phyloP scores from a whole-genome alignment of 2,113 vertebrate species.

The Varanus salvator region DNA sequence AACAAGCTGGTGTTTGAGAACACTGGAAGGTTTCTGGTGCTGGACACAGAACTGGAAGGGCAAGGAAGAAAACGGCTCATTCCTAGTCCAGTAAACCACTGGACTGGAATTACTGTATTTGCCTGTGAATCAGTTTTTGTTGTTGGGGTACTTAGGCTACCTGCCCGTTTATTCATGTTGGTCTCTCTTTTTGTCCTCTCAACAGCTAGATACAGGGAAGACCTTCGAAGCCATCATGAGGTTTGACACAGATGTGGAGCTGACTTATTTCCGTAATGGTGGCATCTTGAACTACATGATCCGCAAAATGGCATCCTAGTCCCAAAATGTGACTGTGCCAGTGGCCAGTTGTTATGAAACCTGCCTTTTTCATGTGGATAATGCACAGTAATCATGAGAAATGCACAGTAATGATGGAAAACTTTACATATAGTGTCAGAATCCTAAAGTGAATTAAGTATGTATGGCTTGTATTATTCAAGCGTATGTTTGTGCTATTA shows the following conservation, averaged over 20 bases:
- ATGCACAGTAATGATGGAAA: background rate
- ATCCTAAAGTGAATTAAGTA: slow-evolving; percentile 36
- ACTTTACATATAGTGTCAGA: slow-evolving; percentile 10
- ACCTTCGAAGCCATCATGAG: slow-evolving; percentile 89
- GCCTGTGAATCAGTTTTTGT: too few relatives aligned
- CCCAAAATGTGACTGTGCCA: slow-evolving; percentile 13
- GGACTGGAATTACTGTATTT: background rate
- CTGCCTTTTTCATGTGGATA: slow-evolving; percentile 2
- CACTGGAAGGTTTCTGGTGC: background rate
- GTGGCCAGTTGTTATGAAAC: slow-evolving; percentile 10
- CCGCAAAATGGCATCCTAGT: slow-evolving; percentile 88
- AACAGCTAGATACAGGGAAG: slow-evolving; percentile 91
- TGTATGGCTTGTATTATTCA: slow-evolving; percentile 24
- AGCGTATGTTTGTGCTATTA: slow-evolving; percentile 42
- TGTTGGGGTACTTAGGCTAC: background rate
- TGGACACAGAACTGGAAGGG: background rate
- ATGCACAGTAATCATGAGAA: background rate
- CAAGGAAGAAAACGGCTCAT: background rate
- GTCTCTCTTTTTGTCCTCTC: slow-evolving; percentile 26
- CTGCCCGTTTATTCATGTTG: background rate
- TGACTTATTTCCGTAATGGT: slow-evolving; percentile 90
- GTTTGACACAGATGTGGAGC: slow-evolving; percentile 96
- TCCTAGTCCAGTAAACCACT: background rate
- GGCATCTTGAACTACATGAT: slow-evolving; percentile 99
- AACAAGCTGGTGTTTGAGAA: background rate